These are phyloP conservation scores for Heterodera schachtii DNA, from an alignment of 1,140 invertebrate species.

Conservation along the genomic window DNA sequence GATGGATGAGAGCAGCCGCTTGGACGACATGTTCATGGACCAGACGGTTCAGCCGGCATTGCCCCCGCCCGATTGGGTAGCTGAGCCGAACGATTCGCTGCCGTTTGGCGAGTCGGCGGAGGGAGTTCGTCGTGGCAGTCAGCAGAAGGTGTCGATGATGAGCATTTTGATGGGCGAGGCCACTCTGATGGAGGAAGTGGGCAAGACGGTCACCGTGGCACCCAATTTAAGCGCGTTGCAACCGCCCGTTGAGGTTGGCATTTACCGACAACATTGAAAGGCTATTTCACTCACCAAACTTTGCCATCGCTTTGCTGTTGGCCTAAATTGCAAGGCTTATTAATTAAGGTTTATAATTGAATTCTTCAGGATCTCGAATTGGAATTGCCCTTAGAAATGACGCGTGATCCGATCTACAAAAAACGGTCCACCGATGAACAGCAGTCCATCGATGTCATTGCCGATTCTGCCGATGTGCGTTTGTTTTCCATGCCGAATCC, in stretches of 20 bases:
- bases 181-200: neutral
- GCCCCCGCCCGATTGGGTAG: conserved; percentile 12
- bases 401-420: conserved; percentile 19
- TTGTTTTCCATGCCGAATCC: neutral
- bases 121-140: neutral
- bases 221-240: neutral
- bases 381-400: conserved; percentile 5
- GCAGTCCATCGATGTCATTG: neutral
- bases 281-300: too few species aligned
- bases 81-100: neutral
- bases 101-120: neutral
- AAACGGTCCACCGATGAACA: neutral
- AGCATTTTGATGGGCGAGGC: conserved; percentile 3
- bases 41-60: neutral
- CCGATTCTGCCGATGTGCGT: neutral
- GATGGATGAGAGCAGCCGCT: neutral
- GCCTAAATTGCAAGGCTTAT: too few species aligned
- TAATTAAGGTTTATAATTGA: too few species aligned
- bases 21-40: conserved; percentile 25
- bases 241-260: neutral
- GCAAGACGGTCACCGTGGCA: neutral
- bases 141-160: conserved; percentile 10
- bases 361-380: conserved; percentile 5
- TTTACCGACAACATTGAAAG: too few species aligned
- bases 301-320: too few species aligned